phyloP scores from a whole-genome alignment of 2,888 invertebrate genomes.

The Papilio elwesi region DNA sequence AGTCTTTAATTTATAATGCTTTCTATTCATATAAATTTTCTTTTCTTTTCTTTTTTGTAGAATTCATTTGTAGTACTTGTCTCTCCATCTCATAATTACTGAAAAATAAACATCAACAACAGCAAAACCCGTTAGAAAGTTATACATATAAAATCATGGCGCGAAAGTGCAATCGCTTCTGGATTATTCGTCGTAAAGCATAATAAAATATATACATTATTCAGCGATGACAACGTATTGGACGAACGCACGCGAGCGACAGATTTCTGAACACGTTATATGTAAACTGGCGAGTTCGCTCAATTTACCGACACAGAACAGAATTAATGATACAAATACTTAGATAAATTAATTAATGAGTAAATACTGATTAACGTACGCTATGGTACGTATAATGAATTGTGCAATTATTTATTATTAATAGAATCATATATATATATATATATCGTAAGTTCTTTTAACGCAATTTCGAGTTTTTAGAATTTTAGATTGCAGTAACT shows the following conservation, averaged over 20 bases:
- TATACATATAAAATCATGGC: background rate
- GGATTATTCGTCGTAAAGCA: slow-evolving; percentile 14
- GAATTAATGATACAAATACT: background rate
- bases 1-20: too few species aligned
- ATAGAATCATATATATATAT: too few species aligned
- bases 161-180: slow-evolving; percentile 13
- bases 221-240: slow-evolving; percentile 17
- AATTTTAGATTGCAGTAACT: too few species aligned
- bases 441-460: too few species aligned
- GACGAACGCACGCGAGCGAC: slow-evolving; percentile 13
- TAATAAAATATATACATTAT: slow-evolving; percentile 4
- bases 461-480: too few species aligned
- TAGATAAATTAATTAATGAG: background rate
- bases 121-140: background rate
- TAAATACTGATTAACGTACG: too few species aligned
- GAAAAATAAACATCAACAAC: background rate
- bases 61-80: too few species aligned
- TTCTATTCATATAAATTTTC: too few species aligned
- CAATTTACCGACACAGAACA: background rate
- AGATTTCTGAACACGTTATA: background rate
- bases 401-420: background rate
- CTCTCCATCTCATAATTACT: too few species aligned
- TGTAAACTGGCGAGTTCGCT: background rate
- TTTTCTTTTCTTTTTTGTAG: too few species aligned
- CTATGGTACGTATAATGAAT: too few species aligned